Conservation (phyloP, 2,888 invertebrate species). For the Apodemia duryi region DNA sequence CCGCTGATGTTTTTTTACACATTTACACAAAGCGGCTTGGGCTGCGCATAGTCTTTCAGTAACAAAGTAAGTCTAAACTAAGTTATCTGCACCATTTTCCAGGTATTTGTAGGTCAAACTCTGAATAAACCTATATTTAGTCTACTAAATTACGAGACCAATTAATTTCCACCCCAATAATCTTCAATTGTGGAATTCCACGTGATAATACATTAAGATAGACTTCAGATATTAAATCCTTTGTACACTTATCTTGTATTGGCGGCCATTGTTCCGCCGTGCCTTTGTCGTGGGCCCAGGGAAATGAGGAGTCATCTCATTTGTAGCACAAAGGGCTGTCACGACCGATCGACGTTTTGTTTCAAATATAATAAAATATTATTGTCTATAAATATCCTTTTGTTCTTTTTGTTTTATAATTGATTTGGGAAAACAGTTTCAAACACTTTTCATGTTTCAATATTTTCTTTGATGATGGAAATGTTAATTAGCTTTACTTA, state of each 20-base stretch:
- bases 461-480: neutral
- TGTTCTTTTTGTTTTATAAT: constrained; percentile 13
- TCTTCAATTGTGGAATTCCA: constrained; percentile 6
- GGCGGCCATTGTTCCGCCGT: constrained; percentile 11
- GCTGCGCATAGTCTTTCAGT: too few relatives aligned
- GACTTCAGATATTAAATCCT: constrained; percentile 14
- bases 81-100: too few relatives aligned
- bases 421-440: constrained; percentile 9
- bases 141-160: constrained; percentile 4
- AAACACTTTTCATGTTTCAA: neutral
- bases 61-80: too few relatives aligned
- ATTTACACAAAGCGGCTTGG: too few relatives aligned
- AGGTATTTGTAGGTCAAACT: too few relatives aligned
- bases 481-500: constrained; percentile 2
- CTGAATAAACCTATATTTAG: neutral
- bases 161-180: constrained; percentile 14
- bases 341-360: constrained; percentile 15
- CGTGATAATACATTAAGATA: constrained; percentile 15
- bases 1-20: too few relatives aligned
- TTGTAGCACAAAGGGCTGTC: constrained; percentile 14
- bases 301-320: constrained; percentile 16
- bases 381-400: constrained; percentile 8
- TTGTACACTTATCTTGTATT: constrained; percentile 15
- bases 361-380: constrained; percentile 15
- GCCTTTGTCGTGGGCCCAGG: constrained; percentile 9